Conservation (phyloP, 1,140 invertebrate species). For the Drosophila rufa region DNA sequence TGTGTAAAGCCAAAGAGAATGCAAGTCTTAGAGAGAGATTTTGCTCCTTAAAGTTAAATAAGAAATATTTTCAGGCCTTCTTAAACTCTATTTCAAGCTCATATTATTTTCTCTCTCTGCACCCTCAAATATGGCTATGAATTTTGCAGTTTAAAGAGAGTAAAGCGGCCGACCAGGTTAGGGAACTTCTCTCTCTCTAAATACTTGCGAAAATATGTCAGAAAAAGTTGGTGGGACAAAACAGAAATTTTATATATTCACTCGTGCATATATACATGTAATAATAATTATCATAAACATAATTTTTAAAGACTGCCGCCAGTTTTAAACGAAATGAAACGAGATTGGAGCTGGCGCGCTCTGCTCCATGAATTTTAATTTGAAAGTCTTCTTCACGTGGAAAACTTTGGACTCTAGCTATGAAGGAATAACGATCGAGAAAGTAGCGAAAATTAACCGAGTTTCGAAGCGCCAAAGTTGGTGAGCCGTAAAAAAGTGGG, state of each 20-base stretch:
- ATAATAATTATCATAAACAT: constrained; percentile 51
- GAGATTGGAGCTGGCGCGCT: constrained; percentile 6
- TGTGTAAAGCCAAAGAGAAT: no score
- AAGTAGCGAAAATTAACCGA: constrained; percentile 5
- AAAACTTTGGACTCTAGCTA: constrained; percentile 48
- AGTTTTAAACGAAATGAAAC: constrained; percentile 32
- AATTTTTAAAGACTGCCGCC: constrained; percentile 38
- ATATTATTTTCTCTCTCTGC: constrained; percentile 1
- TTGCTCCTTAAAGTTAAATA: background rate
- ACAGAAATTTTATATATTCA: constrained; percentile 12
- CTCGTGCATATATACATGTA: constrained; percentile 23
- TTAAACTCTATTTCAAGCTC: background rate
- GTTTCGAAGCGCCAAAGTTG: constrained; percentile 1
- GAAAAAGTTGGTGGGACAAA: constrained; percentile 18
- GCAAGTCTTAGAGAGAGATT: no score
- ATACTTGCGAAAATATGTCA: constrained; percentile 61
- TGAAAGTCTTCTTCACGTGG: constrained; percentile 22
- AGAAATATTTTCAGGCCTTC: background rate
- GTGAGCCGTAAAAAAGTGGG: background rate
- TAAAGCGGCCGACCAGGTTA: constrained; percentile 5
- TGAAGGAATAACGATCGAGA: background rate
- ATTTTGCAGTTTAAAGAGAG: constrained; percentile 61
- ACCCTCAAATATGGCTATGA: constrained; percentile 57
- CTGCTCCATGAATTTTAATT: constrained; percentile 53
- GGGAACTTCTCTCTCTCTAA: constrained; percentile 41